phyloP scores from a whole-genome alignment of 2,888 invertebrate species.

The Agonopterix arenella region DNA sequence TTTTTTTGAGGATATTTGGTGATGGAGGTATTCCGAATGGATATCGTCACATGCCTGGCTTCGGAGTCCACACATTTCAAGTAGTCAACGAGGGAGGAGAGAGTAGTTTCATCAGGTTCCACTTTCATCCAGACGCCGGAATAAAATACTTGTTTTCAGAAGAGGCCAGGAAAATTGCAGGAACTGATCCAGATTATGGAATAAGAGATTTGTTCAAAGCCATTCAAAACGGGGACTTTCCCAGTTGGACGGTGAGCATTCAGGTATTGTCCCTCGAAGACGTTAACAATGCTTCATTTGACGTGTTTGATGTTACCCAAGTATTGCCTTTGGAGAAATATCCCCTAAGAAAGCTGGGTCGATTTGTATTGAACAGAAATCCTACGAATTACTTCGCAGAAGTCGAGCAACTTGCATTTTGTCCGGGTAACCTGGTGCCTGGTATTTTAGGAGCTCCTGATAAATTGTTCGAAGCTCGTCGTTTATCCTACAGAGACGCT shows the following conservation, averaged over 20 bases:
- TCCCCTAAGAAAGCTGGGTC: constrained; percentile 66
- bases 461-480: constrained; percentile 65
- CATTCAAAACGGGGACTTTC: constrained; percentile 80
- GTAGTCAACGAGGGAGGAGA: constrained; percentile 84
- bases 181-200: constrained; percentile 87
- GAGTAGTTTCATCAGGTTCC: constrained; percentile 88
- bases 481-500: constrained; percentile 73
- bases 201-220: constrained; percentile 90
- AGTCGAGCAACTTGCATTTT: constrained; percentile 70
- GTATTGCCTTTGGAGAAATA: constrained; percentile 59
- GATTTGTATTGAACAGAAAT: constrained; percentile 62
- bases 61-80: constrained; percentile 92
- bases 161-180: constrained; percentile 78
- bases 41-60: constrained; percentile 91
- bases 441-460: constrained; percentile 71
- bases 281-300: constrained; percentile 42
- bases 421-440: constrained; percentile 36
- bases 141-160: constrained; percentile 82
- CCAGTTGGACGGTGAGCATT: constrained; percentile 58
- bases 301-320: constrained; percentile 66
- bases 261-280: constrained; percentile 55
- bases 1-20: constrained; percentile 84
- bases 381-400: constrained; percentile 67
- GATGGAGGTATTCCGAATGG: constrained; percentile 94
- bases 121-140: constrained; percentile 91